Conservation (phyloP, 2,113 vertebrate species). For the Rhadina sibilatrix region DNA sequence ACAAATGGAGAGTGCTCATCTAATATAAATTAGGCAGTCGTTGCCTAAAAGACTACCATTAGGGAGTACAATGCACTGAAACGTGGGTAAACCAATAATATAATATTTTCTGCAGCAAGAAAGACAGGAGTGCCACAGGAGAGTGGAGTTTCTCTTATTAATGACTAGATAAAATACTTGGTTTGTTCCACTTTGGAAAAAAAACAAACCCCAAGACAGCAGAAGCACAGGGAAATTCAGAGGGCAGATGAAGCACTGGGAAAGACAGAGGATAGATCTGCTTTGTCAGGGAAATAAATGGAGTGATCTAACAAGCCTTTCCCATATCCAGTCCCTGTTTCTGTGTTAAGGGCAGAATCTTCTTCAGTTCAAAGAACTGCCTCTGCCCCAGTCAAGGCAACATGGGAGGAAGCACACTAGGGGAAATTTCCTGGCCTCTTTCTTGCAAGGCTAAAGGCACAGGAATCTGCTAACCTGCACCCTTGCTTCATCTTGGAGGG, state of each 20-base stretch:
- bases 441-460: background rate
- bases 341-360: background rate
- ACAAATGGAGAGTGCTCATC: background rate
- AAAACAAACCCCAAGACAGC: background rate
- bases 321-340: background rate
- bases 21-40: background rate
- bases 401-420: background rate
- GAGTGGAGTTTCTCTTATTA: background rate
- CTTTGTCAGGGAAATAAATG: background rate
- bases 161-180: background rate
- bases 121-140: background rate
- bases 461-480: background rate
- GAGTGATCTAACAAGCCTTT: background rate
- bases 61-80: background rate
- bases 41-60: background rate
- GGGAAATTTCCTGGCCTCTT: background rate
- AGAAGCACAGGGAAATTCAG: background rate
- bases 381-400: background rate
- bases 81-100: background rate
- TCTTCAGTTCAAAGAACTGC: background rate
- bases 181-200: background rate
- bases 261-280: background rate
- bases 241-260: background rate
- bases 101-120: background rate
- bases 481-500: background rate